Base-by-base conservation (phyloP, 2,113 vertebrate genomes). In the Dunckerocampus dactyliophorus region DNA sequence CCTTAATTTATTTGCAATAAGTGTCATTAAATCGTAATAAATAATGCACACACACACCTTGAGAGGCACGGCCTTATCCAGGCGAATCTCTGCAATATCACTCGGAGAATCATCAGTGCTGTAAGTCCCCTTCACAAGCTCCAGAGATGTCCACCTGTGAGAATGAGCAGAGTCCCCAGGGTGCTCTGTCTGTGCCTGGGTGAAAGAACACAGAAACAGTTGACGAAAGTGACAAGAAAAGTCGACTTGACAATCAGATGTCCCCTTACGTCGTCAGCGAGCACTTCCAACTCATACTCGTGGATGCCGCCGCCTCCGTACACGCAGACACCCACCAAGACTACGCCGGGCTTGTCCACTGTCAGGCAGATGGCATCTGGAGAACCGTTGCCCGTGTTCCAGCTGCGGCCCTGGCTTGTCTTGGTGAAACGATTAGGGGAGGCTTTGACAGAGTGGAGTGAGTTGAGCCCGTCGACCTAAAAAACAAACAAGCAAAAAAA, bases 241-340 rank as follows among this genome's bases (percentile, higher is more conserved):
- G 7, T 37, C 22, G 16, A 17, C 7, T 12, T 17, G 9, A 37
- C 60, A 61, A 8, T 63, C 37, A 20, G 3, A 12, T 10, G 55
- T 54, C 39, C 15, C 61, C 96, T 93, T 91, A 98, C 97, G 75
- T 99, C 97, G 84, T 98, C 96, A 68, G 94, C 96, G 42, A 99
- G 89, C 56, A 99, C 94, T 62, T 99, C 97, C 62, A 99, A 84
- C 65, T 99, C 97, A 67, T 98, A 98, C 80, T 98, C 96, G 70
- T 99, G 97, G 87, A 98, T 97, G 71, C 97, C 97, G 28, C 97
- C 97, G 81, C 97, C 97, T 67, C 97, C 97, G 11, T 99, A 99
- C 53, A 99, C 96, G 62, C 95, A 97, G 86, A 97, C 98, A 13
- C 96, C 96, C 63, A 98, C 95, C 64, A 98, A 92, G 71, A 99